These are phyloP conservation scores for Pandemis heparana DNA, from an alignment of 2,888 invertebrate genomes.

Conservation along the genomic window DNA sequence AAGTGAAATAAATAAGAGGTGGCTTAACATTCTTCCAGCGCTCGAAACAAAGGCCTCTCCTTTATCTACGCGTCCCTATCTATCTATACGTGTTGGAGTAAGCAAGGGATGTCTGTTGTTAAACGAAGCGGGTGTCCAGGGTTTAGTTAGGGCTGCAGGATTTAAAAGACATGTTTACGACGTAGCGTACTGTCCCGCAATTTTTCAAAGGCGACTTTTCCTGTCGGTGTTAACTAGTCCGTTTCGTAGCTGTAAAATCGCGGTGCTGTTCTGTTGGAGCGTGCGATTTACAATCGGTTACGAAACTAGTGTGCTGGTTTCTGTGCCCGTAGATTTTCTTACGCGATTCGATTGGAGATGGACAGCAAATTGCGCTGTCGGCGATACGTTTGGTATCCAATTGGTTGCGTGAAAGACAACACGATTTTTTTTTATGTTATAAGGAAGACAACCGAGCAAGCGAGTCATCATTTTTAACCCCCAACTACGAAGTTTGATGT, in stretches of 20 bases:
- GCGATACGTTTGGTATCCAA: neutral
- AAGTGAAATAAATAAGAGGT: constrained; percentile 49
- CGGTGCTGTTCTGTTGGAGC: constrained; percentile 20
- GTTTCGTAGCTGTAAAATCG: constrained; percentile 29
- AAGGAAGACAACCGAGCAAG: no score
- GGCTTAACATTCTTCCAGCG: constrained; percentile 43
- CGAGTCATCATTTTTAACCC: no score
- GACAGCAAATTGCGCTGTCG: neutral
- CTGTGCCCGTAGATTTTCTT: neutral
- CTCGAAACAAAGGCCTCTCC: neutral
- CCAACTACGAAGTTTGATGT: no score
- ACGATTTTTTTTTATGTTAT: neutral
- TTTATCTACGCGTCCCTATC: constrained; percentile 16
- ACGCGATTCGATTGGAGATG: neutral
- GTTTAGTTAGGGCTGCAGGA: constrained; percentile 42
- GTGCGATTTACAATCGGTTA: neutral
- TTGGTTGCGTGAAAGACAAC: neutral
- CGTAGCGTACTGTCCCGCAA: constrained; percentile 47
- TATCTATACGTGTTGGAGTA: constrained; percentile 15
- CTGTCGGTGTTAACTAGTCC: constrained; percentile 48
- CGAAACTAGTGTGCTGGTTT: neutral
- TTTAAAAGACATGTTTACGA: constrained; percentile 51
- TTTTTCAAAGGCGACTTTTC: constrained; percentile 49
- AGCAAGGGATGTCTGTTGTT: constrained; percentile 30
- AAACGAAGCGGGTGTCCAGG: constrained; percentile 22